phyloP scores from a whole-genome alignment of 2,113 vertebrate species.

The Speoplatyrhinus poulsoni region DNA sequence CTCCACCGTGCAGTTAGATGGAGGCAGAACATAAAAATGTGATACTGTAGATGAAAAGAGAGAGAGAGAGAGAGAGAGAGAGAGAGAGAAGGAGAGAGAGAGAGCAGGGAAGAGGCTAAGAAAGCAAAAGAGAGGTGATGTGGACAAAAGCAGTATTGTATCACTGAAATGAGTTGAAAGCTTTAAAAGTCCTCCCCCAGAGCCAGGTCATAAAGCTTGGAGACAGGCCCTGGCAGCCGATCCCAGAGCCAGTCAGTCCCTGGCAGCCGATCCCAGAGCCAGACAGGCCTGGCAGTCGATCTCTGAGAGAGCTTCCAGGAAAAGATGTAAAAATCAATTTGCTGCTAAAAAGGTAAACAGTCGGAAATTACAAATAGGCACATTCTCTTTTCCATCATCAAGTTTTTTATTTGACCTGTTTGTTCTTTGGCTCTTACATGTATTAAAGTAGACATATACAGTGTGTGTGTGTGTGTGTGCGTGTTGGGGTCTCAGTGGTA shows the following conservation, averaged over 20 bases:
- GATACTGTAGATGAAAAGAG: constrained; percentile 47
- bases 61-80: constrained; percentile 29
- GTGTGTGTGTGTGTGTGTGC: constrained; percentile 7
- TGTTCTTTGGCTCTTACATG: constrained; percentile 44
- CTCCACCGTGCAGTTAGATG: constrained; percentile 1
- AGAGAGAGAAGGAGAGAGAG: constrained; percentile 13
- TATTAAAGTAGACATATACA: constrained; percentile 70
- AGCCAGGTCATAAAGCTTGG: constrained; percentile 77
- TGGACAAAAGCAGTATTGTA: constrained; percentile 83
- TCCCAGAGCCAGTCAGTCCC: constrained; percentile 69
- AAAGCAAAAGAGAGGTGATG: constrained; percentile 74
- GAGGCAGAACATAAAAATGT: constrained; percentile 31
- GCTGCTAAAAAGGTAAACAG: constrained; percentile 82
- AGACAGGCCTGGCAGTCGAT: constrained; percentile 76
- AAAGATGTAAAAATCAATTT: constrained; percentile 85
- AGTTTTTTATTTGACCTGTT: constrained; percentile 55
- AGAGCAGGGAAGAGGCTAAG: constrained; percentile 36
- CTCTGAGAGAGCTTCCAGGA: constrained; percentile 77
- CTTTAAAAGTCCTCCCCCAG: constrained; percentile 77
- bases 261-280: constrained; percentile 71
- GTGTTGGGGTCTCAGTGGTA: too few species aligned
- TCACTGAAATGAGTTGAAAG: constrained; percentile 78
- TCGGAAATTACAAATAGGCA: constrained; percentile 81
- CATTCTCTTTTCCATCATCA: constrained; percentile 65
- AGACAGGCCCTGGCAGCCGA: constrained; percentile 69